Base-by-base conservation (phyloP, 2,888 invertebrate species). In the Pammene aurita region DNA sequence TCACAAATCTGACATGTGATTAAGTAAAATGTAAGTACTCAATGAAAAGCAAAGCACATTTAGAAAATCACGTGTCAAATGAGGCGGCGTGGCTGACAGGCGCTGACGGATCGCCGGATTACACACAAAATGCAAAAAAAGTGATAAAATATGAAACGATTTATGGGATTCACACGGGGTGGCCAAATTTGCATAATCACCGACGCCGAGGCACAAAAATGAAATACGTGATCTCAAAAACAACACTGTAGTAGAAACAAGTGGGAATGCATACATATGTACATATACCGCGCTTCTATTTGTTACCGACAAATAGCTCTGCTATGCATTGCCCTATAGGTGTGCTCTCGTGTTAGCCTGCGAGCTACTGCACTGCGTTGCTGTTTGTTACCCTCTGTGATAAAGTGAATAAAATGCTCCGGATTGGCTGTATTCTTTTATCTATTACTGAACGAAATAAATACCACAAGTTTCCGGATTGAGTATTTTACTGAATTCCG, bases 71-170 rank as follows among this genome's bases (percentile, higher is more conserved):
- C 81, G 77, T 74, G 76, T 81, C 78, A 83, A 86, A 84, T 81
- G 80, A 80, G 79, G 78, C 77, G 76, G 78, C 74, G 78, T 74
- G 75, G 72, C 68, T 75, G 81, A 81, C 81, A 77, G 78, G 75
- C 73, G 76, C 78, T 87, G 86, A 88, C 81, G 83, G 88, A 88
- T 88, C 81, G 83, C 77, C 74, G 80, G 86, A 84, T 84, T 84
- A 87, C 80, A 34, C 67, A 71, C 81, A 78, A 82, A 86, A 87
- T 86, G 85, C 82, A 84, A 84, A 84, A 86, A 86, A 84, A 84
- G 81, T 86, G 84, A 86, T 87, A 87, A 88, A 88, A 89, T 86
- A 85, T 86, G 82, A 87, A 86, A 87, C 84, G 88, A 86, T 89
- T 90, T 89, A 88, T 87, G 84, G 84, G 85, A 86, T 85, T 87